phyloP scores from a whole-genome alignment of 2,888 invertebrate species.

The Myopa tessellatipennis region DNA sequence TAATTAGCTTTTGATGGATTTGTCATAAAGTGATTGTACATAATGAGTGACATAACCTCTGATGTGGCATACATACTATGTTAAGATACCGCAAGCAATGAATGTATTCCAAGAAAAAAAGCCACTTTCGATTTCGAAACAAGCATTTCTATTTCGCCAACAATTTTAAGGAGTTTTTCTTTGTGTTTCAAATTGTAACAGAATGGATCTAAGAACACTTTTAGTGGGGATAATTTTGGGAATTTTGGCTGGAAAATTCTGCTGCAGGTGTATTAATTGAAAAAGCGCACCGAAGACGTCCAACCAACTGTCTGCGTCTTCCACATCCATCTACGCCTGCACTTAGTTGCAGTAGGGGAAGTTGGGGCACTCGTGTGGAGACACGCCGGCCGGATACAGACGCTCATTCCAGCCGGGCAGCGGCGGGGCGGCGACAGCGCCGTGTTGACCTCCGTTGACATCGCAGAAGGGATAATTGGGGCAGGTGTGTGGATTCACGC shows the following conservation, averaged over 20 bases:
- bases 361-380: conserved; percentile 68
- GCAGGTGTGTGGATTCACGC: conserved; percentile 69
- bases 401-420: conserved; percentile 69
- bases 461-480: conserved; percentile 71
- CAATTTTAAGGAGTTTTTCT: conserved; percentile 48
- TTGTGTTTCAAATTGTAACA: too few species aligned
- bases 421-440: conserved; percentile 65
- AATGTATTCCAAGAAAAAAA: conserved; percentile 16
- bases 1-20: neutral
- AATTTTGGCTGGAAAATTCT: too few species aligned
- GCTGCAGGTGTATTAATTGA: too few species aligned
- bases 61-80: neutral
- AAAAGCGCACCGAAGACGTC: too few species aligned
- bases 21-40: conserved; percentile 36
- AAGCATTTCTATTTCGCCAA: conserved; percentile 57
- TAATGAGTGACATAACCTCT: conserved; percentile 29
- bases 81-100: conserved; percentile 40
- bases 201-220: too few species aligned
- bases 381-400: conserved; percentile 69
- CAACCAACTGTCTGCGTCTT: neutral
- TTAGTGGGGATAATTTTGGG: too few species aligned
- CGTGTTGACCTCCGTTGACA: conserved; percentile 63
- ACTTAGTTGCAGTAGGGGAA: conserved; percentile 68
- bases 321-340: neutral
- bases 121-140: conserved; percentile 10